Evolutionary conservation across 1,140 invertebrate species (phyloP), one percentile per base, ranked within the genome.

Genomic region (Tetramorium simillimum): DNA sequence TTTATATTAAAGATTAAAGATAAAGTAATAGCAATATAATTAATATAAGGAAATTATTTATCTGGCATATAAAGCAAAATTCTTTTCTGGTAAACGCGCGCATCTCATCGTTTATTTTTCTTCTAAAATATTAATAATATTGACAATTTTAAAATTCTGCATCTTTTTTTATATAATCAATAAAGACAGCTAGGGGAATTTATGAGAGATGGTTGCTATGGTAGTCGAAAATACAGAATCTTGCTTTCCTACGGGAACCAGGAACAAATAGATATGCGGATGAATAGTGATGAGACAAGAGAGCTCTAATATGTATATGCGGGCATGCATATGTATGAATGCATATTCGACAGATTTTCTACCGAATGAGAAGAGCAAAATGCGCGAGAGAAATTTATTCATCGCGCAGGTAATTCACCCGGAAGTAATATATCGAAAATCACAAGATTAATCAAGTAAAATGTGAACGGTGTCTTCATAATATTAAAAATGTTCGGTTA

Each of bases 231-330:
- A 88, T 82, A 67, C 80, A 85, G 88, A 58, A 81, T 75, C 16
- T 51, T 77, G 86, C 82, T 88, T 90, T 90, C 75, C 86, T 86
- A 86, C 63, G 70, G 81, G 80, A 88, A 90, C 86, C 85, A 49
- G 77, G 77, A 81, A 86, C 43, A 87, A 87, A 90, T 90, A 90
- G 58, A 70, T 81, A 63, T 78, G 67, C 76, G 58, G 67, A 91
- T 90, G 89, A 91, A 91, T 91, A 91, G 62, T 86, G 89, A 90
- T 91, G 89, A 91, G 89, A 91, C 89, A 75, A 80, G 81, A 90
- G 89, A 81, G 65, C 72, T 86, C 89, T 91, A 91, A 91, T 91
- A 90, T 88, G 89, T 90, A 91, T 90, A 90, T 86, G 82, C 82
- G 37, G 33, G 49, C 78, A 88, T 91, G 89, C 89, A 91, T 91